Conservation (phyloP, 2,888 invertebrate species). For the Congeria kusceri region DNA sequence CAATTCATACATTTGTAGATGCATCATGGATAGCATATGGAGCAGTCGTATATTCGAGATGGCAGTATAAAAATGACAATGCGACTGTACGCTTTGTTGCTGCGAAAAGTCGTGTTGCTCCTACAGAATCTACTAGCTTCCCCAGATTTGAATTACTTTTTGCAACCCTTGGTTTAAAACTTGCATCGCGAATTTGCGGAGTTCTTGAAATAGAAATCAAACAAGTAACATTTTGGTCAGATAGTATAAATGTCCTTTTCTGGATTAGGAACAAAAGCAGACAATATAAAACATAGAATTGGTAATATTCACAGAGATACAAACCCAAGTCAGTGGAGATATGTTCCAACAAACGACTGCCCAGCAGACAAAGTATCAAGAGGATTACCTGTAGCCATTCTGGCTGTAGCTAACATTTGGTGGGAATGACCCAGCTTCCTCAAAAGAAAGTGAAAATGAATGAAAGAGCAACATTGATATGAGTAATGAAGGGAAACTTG, state of each 20-base stretch:
- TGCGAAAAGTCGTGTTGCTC: constrained; percentile 35
- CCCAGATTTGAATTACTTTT: constrained; percentile 32
- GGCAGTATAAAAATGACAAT: background rate
- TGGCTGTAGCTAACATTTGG: constrained; percentile 8
- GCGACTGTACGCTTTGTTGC: no score
- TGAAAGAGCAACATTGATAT: background rate
- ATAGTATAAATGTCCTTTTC: background rate
- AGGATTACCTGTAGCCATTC: no score
- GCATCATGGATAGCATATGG: constrained; percentile 19
- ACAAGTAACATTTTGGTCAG: constrained; percentile 37
- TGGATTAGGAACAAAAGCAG: constrained; percentile 15
- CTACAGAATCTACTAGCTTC: constrained; percentile 19
- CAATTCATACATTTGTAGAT: constrained; percentile 12
- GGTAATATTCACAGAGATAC: constrained; percentile 47
- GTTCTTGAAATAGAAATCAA: no score
- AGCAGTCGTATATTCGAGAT: background rate
- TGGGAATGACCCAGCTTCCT: constrained; percentile 38
- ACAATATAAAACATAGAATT: constrained; percentile 19
- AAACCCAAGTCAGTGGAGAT: no score
- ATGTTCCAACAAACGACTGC: no score
- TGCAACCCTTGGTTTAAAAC: constrained; percentile 15
- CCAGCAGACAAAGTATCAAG: no score
- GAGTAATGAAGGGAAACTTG: constrained; percentile 37
- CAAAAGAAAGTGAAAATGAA: constrained; percentile 10
- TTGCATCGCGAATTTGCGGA: constrained; percentile 17